Percentiles rank a stretch among this genome's conserved stretches.
These are phyloP conservation scores for Uropetala carovei DNA, from an alignment of 2,888 invertebrate species.

Conservation along the genomic window DNA sequence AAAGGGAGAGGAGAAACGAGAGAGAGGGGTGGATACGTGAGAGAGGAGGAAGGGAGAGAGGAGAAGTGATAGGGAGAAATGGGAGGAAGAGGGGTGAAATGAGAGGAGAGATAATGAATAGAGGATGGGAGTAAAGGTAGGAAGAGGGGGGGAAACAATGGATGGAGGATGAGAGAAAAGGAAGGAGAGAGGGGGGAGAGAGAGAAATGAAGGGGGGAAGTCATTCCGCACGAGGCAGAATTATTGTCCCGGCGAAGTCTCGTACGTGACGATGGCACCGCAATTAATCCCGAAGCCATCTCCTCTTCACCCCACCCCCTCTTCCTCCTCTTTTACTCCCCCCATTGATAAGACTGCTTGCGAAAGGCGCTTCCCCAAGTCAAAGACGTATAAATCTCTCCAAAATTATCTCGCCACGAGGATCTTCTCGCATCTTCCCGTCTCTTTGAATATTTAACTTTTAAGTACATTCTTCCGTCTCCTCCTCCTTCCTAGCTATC, in stretches of 20 bases:
- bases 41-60: background rate
- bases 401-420: background rate
- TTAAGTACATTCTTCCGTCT: background rate
- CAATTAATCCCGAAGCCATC: background rate
- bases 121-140: background rate
- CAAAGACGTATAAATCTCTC: slow-evolving; percentile 11
- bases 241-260: slow-evolving; percentile 14
- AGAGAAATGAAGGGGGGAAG: background rate
- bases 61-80: background rate
- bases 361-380: background rate
- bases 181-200: too few relatives aligned
- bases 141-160: background rate
- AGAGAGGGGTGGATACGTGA: too few relatives aligned
- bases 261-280: background rate
- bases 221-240: background rate
- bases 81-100: background rate
- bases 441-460: background rate
- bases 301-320: background rate
- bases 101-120: background rate
- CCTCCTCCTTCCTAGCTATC: background rate
- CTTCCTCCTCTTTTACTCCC: background rate
- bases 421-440: background rate
- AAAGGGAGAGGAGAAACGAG: too few relatives aligned
- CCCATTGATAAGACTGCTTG: background rate
- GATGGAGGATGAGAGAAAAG: background rate